phyloP scores from a whole-genome alignment of 2,113 vertebrate genomes.

The Hucho hucho region DNA sequence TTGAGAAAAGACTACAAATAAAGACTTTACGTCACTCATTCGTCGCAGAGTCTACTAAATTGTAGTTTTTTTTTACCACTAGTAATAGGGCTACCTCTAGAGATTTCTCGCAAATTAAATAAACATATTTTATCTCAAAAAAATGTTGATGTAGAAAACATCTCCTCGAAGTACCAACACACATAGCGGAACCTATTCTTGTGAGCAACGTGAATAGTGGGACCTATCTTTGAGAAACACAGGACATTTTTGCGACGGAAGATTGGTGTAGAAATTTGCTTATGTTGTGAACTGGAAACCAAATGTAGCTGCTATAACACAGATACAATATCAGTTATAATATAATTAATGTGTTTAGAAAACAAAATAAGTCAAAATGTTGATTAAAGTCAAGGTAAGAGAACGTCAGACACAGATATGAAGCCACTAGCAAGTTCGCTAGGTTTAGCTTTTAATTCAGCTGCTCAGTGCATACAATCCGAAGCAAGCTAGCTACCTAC shows the following conservation, averaged over 20 bases:
- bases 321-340: not conserved
- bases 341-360: constrained; percentile 9
- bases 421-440: no score
- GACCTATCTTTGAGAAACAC: constrained; percentile 35
- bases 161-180: no score
- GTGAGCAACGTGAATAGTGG: not conserved
- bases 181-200: constrained; percentile 46
- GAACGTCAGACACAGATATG: not conserved
- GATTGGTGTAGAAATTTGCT: not conserved
- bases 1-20: constrained; percentile 19
- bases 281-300: not conserved
- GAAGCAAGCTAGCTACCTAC: no score
- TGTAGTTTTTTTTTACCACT: no score
- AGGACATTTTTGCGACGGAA: constrained; percentile 36
- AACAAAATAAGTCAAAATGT: constrained; percentile 63
- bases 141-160: not conserved
- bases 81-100: no score
- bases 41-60: not conserved
- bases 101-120: no score
- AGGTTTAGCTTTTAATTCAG: no score
- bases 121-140: no score
- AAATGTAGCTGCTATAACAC: not conserved
- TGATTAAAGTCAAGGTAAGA: constrained; percentile 91
- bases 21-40: constrained; percentile 6
- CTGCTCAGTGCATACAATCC: no score